A percentile compares a stretch with the other conserved stretches of the same genome.
These are phyloP conservation scores for Erythrocercus mccallii DNA, from an alignment of 2,113 vertebrate genomes.

Conservation along the genomic window DNA sequence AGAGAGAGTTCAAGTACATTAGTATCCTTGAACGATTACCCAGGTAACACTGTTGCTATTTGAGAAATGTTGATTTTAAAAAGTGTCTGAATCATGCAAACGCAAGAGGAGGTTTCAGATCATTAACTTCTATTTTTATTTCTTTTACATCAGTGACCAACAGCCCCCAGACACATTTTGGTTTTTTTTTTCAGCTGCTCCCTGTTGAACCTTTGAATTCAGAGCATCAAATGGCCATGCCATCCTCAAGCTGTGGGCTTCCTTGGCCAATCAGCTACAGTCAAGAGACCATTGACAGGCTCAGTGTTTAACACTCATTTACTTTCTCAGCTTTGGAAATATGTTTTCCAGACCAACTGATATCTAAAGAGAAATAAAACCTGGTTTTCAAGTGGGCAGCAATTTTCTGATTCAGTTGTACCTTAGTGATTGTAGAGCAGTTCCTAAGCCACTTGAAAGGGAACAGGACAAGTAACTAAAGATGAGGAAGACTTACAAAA, in stretches of 20 bases:
- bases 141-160: not conserved
- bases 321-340: not conserved
- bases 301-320: not conserved
- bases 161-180: not conserved
- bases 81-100: slow-evolving; percentile 11
- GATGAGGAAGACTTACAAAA: not conserved
- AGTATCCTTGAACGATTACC: not conserved
- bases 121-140: slow-evolving; percentile 5
- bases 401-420: not conserved
- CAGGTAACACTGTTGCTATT: not conserved
- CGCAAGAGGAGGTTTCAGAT: not conserved
- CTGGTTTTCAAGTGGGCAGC: not conserved
- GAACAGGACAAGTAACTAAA: not conserved
- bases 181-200: not conserved
- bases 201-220: not conserved
- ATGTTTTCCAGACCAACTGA: not conserved
- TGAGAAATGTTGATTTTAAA: not conserved
- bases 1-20: not conserved
- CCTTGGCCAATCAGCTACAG: not conserved
- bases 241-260: not conserved
- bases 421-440: not conserved
- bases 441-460: not conserved
- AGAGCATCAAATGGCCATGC: not conserved
- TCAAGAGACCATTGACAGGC: not conserved
- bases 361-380: not conserved